A percentile compares a stretch with the other conserved stretches of the same genome.
These are phyloP conservation scores for Darevskia mixta DNA, from an alignment of 2,797 vertebrate species.

Conservation along the genomic window DNA sequence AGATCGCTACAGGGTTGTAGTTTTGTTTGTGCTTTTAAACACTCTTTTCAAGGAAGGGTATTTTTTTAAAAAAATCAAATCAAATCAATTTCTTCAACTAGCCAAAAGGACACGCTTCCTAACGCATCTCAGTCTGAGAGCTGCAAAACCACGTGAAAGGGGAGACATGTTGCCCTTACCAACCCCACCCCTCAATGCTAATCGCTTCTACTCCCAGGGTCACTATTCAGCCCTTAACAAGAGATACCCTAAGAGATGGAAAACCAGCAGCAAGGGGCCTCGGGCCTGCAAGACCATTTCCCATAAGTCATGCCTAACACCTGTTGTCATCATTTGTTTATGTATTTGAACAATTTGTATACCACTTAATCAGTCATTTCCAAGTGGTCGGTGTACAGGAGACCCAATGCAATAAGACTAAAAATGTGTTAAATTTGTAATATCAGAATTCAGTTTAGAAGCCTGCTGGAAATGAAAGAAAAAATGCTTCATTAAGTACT, in stretches of 20 bases:
- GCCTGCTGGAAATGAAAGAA: too few relatives aligned
- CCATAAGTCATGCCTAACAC: too few relatives aligned
- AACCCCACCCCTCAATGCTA: not conserved
- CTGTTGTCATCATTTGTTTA: too few relatives aligned
- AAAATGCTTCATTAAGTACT: too few relatives aligned
- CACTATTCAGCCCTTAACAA: not conserved
- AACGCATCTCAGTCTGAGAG: not conserved
- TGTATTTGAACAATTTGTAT: too few relatives aligned
- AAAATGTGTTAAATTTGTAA: too few relatives aligned
- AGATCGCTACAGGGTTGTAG: not conserved
- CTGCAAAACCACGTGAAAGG: not conserved
- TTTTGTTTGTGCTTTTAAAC: not conserved
- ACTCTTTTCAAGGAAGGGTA: too few relatives aligned
- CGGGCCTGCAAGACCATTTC: too few relatives aligned
- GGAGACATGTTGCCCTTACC: not conserved
- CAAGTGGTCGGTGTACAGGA: too few relatives aligned
- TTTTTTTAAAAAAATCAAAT: not conserved
- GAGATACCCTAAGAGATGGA: not conserved
- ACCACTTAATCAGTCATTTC: too few relatives aligned
- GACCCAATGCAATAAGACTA: too few relatives aligned
- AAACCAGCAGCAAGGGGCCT: not conserved
- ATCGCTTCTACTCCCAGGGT: slow-evolving; percentile 1
- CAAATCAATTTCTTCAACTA: not conserved
- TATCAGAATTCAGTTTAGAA: too few relatives aligned
- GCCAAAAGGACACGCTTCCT: not conserved